Base-by-base conservation (phyloP, 2,888 invertebrate genomes). In the Fragum whitleyi region DNA sequence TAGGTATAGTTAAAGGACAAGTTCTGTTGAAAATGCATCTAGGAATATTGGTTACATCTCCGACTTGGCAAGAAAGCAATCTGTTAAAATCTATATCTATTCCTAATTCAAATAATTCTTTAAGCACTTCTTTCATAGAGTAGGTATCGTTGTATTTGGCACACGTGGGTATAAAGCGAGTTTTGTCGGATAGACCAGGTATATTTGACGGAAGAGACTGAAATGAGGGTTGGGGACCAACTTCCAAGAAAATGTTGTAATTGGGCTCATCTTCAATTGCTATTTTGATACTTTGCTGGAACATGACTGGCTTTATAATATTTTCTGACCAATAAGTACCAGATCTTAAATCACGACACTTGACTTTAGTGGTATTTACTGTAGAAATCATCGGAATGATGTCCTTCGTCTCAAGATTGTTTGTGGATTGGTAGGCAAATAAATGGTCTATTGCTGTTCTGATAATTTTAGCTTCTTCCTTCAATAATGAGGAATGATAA, bases 251-350 rank as follows among this genome's bases (percentile, higher is more conserved):
- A 7, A 81, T 42, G 36, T 72, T 77, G 21, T 23, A 42, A 1
- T 36, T n/a, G 19, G 53, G 51, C 1, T 28, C n/a, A n/a, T n/a
- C 23, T 1, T 73, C 47, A 1, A n/a, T 5, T 26, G 71, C 21
- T 6, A 6, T 11, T n/a, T 28, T 1, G 29, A 89, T 79, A 0
- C 84, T 87, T 62, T 90, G 77, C 29, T 76, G 67, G 57, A 90
- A 89, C 3, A 71, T 53, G 0, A 90, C 90, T 23, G 89, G 86
- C 42, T 87, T 28, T 26, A 85, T 62, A 32, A 89, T 82, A 72
- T 90, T 91, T 47, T 70, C 59, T 14, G 79, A 78, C 91, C 91
- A 91, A 71, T 91, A 91, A 3, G 75, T 47, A 9, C 82, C 70
- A 14, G 81, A 81, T 29, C 72, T 69, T 28, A 85, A 79, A 11